Conservation (phyloP, 2,797 vertebrate genomes). For the Octomys mimax region DNA sequence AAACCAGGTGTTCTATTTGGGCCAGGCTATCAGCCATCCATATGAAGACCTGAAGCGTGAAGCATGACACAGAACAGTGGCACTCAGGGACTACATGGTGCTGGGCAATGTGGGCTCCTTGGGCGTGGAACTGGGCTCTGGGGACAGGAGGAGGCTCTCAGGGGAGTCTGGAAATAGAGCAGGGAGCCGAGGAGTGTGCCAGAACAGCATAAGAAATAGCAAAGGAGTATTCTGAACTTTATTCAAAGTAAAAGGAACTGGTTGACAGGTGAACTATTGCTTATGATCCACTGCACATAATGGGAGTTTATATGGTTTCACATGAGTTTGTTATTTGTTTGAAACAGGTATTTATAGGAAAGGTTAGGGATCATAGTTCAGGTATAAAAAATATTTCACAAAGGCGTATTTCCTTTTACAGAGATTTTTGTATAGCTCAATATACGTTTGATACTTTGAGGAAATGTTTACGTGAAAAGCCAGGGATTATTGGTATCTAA, state of each 20-base stretch:
- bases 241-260: background rate
- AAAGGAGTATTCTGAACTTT: background rate
- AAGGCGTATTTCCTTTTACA: constrained; percentile 10
- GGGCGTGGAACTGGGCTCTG: background rate
- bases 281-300: background rate
- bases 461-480: background rate
- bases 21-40: background rate
- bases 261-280: background rate
- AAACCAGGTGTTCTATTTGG: background rate
- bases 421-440: constrained; percentile 5
- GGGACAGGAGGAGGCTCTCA: background rate
- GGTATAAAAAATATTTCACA: background rate
- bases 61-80: background rate
- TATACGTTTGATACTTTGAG: background rate
- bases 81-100: background rate
- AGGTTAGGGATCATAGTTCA: background rate
- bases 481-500: background rate
- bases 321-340: background rate
- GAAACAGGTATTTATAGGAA: background rate
- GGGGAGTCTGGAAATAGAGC: background rate
- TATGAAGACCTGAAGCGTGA: background rate
- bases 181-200: background rate
- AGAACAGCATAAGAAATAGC: background rate
- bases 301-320: background rate
- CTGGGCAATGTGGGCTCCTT: too few species aligned